phyloP scores from a whole-genome alignment of 2,797 vertebrate genomes.

The Melanitta fusca region DNA sequence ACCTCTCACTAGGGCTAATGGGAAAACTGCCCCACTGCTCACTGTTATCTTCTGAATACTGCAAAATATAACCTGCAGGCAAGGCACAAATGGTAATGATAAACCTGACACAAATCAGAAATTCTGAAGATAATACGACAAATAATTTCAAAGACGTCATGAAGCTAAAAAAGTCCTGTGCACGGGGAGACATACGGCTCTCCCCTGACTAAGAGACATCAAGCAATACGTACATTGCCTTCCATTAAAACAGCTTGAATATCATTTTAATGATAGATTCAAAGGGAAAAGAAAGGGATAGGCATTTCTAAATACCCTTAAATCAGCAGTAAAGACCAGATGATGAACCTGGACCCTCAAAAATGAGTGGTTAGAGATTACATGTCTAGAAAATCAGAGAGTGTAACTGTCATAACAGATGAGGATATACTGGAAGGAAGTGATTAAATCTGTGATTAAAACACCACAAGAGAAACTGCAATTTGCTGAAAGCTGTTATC shows the following conservation, averaged over 20 bases:
- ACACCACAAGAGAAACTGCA: slow-evolving; percentile 12
- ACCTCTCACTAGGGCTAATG: slow-evolving; percentile 97
- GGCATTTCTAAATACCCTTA: neutral
- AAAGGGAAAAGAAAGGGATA: neutral
- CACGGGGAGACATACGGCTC: neutral
- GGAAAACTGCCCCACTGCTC: slow-evolving; percentile 98
- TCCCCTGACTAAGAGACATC: neutral
- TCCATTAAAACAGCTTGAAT: neutral
- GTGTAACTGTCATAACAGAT: slow-evolving; percentile 7
- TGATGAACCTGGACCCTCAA: slow-evolving; percentile 23
- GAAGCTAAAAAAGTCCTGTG: neutral
- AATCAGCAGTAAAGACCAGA: slow-evolving; percentile 2
- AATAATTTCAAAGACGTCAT: neutral
- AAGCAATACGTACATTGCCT: neutral
- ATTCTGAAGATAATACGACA: neutral
- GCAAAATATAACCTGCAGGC: slow-evolving; percentile 92
- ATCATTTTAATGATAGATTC: neutral
- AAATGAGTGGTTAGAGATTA: slow-evolving; percentile 19
- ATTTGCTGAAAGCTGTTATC: slow-evolving; percentile 42
- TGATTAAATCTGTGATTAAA: slow-evolving; percentile 46
- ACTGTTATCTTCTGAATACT: slow-evolving; percentile 98
- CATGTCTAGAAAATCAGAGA: slow-evolving; percentile 4
- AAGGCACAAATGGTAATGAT: neutral
- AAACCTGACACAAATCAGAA: neutral
- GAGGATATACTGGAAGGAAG: neutral